A percentile compares a stretch with the other conserved stretches of the same genome.
Conservation (phyloP, 2,113 vertebrate genomes). For the Gracilinanus agilis region DNA sequence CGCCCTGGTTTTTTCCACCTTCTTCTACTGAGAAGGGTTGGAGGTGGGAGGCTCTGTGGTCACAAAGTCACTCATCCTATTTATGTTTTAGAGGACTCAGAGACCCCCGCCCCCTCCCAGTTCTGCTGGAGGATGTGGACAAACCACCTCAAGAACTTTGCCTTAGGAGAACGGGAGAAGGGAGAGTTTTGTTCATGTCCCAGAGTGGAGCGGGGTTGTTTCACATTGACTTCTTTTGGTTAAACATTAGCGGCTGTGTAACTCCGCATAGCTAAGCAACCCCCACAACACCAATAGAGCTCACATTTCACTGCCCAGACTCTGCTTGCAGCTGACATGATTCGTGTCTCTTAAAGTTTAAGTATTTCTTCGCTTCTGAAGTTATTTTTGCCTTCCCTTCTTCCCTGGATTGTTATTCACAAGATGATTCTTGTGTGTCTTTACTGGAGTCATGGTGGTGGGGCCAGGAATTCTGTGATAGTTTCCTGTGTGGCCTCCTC, state of each 20-base stretch:
- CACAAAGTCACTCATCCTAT: background rate
- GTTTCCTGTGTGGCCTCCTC: background rate
- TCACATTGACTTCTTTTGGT: background rate
- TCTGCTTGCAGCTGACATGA: background rate
- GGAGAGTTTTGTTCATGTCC: constrained; percentile 3
- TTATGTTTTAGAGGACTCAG: background rate
- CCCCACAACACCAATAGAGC: rapidly evolving
- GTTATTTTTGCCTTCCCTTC: background rate
- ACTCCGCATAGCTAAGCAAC: background rate
- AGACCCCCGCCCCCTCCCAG: background rate
- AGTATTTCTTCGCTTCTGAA: background rate
- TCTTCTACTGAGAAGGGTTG: background rate
- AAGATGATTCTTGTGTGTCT: background rate
- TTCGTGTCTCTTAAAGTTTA: background rate
- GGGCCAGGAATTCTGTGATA: background rate
- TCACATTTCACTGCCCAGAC: background rate
- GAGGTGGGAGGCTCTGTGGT: background rate
- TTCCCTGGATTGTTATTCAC: background rate
- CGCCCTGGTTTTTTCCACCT: background rate
- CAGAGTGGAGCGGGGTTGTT: background rate
- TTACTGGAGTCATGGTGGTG: background rate
- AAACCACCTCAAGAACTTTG: background rate
- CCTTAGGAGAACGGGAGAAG: background rate
- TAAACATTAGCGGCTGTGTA: rapidly evolving
- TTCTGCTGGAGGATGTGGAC: background rate